Conservation (phyloP, 2,113 vertebrate genomes). For the Mormyrus lacerda region DNA sequence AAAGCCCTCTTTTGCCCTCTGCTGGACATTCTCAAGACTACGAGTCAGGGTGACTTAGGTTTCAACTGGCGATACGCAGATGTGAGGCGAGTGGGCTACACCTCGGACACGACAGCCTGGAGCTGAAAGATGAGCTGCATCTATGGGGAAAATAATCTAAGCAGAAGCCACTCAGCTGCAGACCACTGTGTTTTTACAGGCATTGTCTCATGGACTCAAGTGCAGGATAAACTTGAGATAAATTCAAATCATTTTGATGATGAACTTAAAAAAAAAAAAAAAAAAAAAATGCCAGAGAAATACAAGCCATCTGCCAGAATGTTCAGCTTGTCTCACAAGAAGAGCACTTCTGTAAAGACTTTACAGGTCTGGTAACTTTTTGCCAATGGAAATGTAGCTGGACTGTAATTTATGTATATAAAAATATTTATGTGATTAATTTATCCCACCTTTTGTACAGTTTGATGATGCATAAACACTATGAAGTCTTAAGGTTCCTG, state of each 20-base stretch:
- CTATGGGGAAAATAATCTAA: too few species aligned
- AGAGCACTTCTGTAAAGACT: background rate
- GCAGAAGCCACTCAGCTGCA: background rate
- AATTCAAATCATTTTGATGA: background rate
- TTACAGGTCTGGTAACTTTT: background rate
- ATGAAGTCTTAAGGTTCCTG: background rate
- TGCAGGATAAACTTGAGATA: background rate
- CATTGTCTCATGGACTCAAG: background rate
- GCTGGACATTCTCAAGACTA: background rate
- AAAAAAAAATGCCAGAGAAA: background rate
- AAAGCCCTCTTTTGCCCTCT: background rate
- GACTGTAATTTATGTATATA: slow-evolving; percentile 39
- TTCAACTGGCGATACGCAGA: background rate
- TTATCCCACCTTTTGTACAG: slow-evolving; percentile 29
- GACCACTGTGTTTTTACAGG: background rate
- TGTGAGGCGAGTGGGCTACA: background rate
- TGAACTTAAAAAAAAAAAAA: background rate
- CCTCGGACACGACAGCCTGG: background rate
- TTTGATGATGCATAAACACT: background rate
- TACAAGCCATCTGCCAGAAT: background rate
- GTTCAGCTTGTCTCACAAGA: background rate
- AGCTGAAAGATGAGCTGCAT: background rate
- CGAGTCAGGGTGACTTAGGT: background rate
- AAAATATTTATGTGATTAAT: slow-evolving; percentile 45
- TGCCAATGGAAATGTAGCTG: background rate